Evolutionary conservation across 1,140 invertebrate species (phyloP).

Genomic region (Popillia japonica): DNA sequence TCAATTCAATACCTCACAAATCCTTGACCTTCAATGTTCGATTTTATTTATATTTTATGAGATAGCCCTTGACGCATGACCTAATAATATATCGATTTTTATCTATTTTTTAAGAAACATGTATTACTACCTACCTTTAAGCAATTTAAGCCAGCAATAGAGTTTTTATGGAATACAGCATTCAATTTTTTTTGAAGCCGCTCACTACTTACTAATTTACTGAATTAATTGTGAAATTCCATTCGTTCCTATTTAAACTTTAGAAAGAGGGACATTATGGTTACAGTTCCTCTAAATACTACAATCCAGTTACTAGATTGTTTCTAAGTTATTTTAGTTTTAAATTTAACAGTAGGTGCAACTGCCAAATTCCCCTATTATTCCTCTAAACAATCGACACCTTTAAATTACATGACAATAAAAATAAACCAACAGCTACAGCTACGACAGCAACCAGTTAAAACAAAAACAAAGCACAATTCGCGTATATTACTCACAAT

Average conservation of each 20-base stretch:
- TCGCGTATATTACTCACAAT: background rate
- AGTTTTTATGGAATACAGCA: too few species aligned
- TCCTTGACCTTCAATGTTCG: conserved; percentile 1
- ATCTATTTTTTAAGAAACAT: background rate
- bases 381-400: background rate
- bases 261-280: background rate
- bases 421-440: background rate
- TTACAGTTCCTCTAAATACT: too few species aligned
- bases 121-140: too few species aligned
- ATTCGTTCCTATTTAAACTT: background rate
- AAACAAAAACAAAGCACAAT: background rate
- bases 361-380: background rate
- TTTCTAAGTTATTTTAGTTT: background rate
- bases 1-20: background rate
- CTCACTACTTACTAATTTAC: too few species aligned
- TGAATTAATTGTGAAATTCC: background rate
- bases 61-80: background rate
- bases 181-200: too few species aligned
- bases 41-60: background rate
- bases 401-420: conserved; percentile 1
- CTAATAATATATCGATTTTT: background rate
- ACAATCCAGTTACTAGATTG: too few species aligned
- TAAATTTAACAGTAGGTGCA: background rate
- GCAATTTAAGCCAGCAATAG: too few species aligned
- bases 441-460: background rate